A percentile compares a stretch with the other conserved stretches of the same genome.
Evolutionary conservation across 2,113 vertebrate species (phyloP).

Genomic region (Perca schrenkii): DNA sequence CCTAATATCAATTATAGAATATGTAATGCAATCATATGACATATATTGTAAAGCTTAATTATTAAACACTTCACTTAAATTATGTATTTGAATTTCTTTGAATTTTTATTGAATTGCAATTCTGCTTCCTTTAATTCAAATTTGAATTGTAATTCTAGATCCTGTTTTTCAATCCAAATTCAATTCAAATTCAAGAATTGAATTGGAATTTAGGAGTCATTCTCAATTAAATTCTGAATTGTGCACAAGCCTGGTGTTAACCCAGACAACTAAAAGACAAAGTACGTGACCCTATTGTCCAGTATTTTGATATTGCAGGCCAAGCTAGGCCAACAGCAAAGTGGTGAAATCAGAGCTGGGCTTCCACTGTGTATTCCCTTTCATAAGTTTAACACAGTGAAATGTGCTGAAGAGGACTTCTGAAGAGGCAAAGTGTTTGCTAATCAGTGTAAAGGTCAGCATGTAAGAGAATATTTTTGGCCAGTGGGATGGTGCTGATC

Average conservation of each 20-base stretch:
- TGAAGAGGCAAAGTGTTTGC: conserved; percentile 75
- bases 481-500: conserved; percentile 64
- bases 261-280: neutral
- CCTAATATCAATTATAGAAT: too few species aligned
- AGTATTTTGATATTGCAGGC: neutral
- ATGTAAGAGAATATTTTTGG: conserved; percentile 80
- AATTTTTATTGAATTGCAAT: too few species aligned
- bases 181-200: too few species aligned
- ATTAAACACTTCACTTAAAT: too few species aligned
- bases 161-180: too few species aligned
- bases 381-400: conserved; percentile 58
- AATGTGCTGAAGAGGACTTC: conserved; percentile 52
- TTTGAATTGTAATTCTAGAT: too few species aligned
- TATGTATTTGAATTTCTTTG: too few species aligned
- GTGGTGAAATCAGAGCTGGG: conserved; percentile 39
- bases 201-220: too few species aligned
- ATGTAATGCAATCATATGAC: too few species aligned
- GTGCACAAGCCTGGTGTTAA: neutral
- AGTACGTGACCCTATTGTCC: neutral
- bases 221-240: too few species aligned
- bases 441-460: conserved; percentile 83
- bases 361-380: conserved; percentile 44
- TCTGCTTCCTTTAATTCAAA: too few species aligned
- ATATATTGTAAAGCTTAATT: too few species aligned
- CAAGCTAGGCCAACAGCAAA: conserved; percentile 12